phyloP scores from a whole-genome alignment of 2,888 invertebrate genomes.

The Acrocera orbiculus region DNA sequence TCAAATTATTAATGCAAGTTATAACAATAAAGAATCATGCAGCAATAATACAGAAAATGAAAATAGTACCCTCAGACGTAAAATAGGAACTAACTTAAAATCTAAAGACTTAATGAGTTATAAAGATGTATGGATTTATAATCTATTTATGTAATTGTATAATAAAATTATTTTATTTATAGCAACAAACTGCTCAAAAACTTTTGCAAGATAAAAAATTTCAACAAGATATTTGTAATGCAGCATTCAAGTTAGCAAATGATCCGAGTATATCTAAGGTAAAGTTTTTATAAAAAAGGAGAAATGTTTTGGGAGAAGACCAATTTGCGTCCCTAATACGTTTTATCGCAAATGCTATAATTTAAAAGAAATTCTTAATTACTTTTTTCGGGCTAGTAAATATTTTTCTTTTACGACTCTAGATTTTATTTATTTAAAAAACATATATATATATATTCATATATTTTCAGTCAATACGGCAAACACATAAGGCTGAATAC shows the following conservation, averaged over 20 bases:
- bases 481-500: conserved; percentile 15
- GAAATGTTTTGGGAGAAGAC: no score
- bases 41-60: neutral
- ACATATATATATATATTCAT: neutral
- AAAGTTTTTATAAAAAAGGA: no score
- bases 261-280: conserved; percentile 9
- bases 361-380: no score
- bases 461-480: conserved; percentile 10
- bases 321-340: no score
- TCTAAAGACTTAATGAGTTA: conserved; percentile 8
- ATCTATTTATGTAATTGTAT: no score
- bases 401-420: no score
- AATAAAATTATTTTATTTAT: no score
- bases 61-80: conserved; percentile 17
- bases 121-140: conserved; percentile 4
- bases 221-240: conserved; percentile 13
- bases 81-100: conserved; percentile 16
- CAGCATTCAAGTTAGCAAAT: conserved; percentile 10
- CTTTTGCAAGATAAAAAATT: conserved; percentile 12
- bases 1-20: conserved; percentile 25
- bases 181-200: conserved; percentile 9
- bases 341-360: no score
- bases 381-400: no score
- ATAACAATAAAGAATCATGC: conserved; percentile 14
- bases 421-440: neutral